Evolutionary conservation across 2,113 vertebrate species (phyloP).

Genomic region (Oncorhynchus keta): DNA sequence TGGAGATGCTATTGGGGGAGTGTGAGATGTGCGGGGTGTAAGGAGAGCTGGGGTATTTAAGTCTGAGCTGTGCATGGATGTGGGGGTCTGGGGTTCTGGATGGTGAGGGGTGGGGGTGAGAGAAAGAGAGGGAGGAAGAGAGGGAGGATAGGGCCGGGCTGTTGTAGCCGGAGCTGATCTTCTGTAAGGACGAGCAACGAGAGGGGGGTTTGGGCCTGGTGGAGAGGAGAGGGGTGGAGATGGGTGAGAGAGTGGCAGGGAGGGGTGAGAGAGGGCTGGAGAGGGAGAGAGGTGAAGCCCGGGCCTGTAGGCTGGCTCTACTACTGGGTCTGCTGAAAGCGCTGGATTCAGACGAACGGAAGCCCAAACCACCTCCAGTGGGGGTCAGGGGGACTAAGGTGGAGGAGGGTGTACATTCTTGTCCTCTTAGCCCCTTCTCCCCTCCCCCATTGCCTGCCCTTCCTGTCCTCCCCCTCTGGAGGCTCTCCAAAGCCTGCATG

Average conservation of each 20-base stretch:
- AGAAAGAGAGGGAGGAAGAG: slow-evolving; percentile 57
- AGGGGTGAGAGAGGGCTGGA: slow-evolving; percentile 26
- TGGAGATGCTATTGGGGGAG: slow-evolving; percentile 77
- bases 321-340: slow-evolving; percentile 86
- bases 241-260: slow-evolving; percentile 35
- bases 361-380: slow-evolving; percentile 58
- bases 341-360: slow-evolving; percentile 88
- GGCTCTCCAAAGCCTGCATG: slow-evolving; percentile 87
- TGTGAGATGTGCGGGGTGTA: slow-evolving; percentile 85
- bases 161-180: slow-evolving; percentile 82
- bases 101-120: slow-evolving; percentile 51
- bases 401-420: slow-evolving; percentile 9
- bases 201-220: slow-evolving; percentile 83
- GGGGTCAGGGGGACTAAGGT: slow-evolving; percentile 59
- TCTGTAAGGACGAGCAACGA: slow-evolving; percentile 88
- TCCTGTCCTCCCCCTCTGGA: slow-evolving; percentile 77
- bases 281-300: slow-evolving; percentile 71
- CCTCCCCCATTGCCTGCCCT: slow-evolving; percentile 19
- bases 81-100: slow-evolving; percentile 69
- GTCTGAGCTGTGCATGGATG: slow-evolving; percentile 73
- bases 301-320: slow-evolving; percentile 75
- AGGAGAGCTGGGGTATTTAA: slow-evolving; percentile 87
- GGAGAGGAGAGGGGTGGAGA: slow-evolving; percentile 18
- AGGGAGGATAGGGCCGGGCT: slow-evolving; percentile 77
- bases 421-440: slow-evolving; percentile 16